Base-by-base conservation (phyloP, 2,888 invertebrate genomes). In the Gasteruption jaculator region DNA sequence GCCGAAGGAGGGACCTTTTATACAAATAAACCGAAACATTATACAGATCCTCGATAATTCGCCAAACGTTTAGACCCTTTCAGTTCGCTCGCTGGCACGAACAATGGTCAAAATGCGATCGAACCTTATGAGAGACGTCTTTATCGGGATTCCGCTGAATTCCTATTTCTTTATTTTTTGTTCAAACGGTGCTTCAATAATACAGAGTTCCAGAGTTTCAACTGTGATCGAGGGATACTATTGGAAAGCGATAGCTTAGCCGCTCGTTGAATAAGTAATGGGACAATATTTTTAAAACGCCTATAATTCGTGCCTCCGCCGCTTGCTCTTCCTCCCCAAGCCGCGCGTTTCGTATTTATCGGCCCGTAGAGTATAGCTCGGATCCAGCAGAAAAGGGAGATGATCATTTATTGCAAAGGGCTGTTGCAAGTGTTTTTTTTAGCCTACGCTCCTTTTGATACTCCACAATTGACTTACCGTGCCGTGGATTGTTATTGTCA, bases 281-380 rank as follows among this genome's bases (percentile, higher is more conserved):
- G 58, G 61, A 70, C 69, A 69, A 70, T 70, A 69, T 68, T 70
- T 69, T 70, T 70, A 69, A 70, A 70, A 70, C 70, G 69, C 65
- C 68, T 67, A 68, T 69, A 70, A 69, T 70, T 70, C 68, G 66
- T 58, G 58, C 51, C 48, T 49, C 22, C 35, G 33, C 33, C 43
- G 41, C 30, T 27, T 36, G 15, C 34, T 24, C 21, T 29, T 38
- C 38, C 41, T 27, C 32, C 47, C 22, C 48, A 25, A 29, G 51
- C 48, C 48, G 49, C 55, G 45, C 57, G 52, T 53, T 57, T 58
- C 50, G 64, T 70, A 70, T 70, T 70, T 69, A 70, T 70, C 66
- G 70, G 68, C 61, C 70, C 70, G 59, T 57, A 49, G 68, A 69
- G 69, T 68, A 68, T 67, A 66, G 58, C 54, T 51, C 51, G 46